phyloP scores from a whole-genome alignment of 2,797 vertebrate genomes.

The Hylomyscus alleni region DNA sequence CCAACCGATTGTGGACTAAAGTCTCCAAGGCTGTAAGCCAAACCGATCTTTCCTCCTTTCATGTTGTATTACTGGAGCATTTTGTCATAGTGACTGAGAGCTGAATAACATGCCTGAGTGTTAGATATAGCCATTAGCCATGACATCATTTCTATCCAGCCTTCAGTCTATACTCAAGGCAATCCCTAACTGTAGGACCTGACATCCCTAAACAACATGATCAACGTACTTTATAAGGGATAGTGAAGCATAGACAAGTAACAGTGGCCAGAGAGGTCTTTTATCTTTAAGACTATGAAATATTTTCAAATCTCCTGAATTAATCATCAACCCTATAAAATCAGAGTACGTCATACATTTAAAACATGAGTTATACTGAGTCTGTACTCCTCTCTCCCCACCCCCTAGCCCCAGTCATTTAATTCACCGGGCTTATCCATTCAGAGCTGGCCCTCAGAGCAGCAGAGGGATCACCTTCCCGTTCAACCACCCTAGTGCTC shows the following conservation, averaged over 20 bases:
- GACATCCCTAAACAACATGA: background rate
- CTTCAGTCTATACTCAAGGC: background rate
- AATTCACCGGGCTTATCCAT: background rate
- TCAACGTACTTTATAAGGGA: background rate
- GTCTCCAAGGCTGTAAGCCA: background rate
- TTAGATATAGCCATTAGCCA: background rate
- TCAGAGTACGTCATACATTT: background rate
- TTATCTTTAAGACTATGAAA: background rate
- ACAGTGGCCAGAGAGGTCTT: background rate
- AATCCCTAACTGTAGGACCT: background rate
- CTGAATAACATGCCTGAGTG: background rate
- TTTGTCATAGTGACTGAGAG: background rate
- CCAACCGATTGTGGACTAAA: background rate
- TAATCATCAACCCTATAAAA: constrained; percentile 40
- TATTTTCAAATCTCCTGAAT: constrained; percentile 45
- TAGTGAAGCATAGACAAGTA: background rate
- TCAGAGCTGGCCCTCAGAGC: background rate
- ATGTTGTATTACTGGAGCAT: background rate
- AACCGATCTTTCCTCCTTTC: background rate
- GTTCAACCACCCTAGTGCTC: background rate
- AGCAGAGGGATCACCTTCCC: background rate
- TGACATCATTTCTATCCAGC: background rate
- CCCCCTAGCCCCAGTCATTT: background rate
- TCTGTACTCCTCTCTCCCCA: background rate
- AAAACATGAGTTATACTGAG: background rate